Evolutionary conservation across 2,888 invertebrate species (phyloP), one percentile per base, ranked within the genome.

Genomic region (Eubasilissa splendida): DNA sequence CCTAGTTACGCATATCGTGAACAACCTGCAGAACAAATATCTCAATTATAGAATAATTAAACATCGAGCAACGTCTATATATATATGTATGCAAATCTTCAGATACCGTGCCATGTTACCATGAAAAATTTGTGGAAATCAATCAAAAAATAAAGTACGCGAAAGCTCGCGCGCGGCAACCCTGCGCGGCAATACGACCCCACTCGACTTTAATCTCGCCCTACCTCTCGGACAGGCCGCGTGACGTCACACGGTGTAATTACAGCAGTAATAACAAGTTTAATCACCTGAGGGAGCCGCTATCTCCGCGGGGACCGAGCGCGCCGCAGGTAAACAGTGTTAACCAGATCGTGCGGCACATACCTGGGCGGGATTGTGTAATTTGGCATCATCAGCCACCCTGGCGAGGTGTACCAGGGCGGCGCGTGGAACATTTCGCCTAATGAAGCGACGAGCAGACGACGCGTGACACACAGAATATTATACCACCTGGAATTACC

Each of bases 211-310:
- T 53, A 52, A 66, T 54, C 42, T 42, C 59, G 9, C 12, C 58
- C 42, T 22, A 22, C 42, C 42, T 42, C 56, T n/a, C 59, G 58
- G 73, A 22, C 59, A 12, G 12, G 66, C 76, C 76, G 66, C n/a
- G 68, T 76, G 75, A 77, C 76, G 71, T 60, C 80, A 77, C 76
- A 63, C 8, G 9, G 75, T 80, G 80, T 82, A 82, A 80, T 82
- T 82, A 82, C 78, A 80, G 74, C 82, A 78, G 80, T 73, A 82
- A 82, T 82, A 82, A 82, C 82, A 80, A 80, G 80, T 82, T 82
- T 82, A 82, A 82, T 82, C 80, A 82, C 82, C 66, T 71, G 70
- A 22, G 75, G 76, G 63, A 52, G 14, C 71, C 33, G 65, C 63
- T 14, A 31, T 42, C 65, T 52, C 22, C 65, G 52, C 58, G 54